A percentile compares a stretch with the other conserved stretches of the same genome.
Conservation (phyloP, 2,113 vertebrate species). For the Stigmatopora argus region DNA sequence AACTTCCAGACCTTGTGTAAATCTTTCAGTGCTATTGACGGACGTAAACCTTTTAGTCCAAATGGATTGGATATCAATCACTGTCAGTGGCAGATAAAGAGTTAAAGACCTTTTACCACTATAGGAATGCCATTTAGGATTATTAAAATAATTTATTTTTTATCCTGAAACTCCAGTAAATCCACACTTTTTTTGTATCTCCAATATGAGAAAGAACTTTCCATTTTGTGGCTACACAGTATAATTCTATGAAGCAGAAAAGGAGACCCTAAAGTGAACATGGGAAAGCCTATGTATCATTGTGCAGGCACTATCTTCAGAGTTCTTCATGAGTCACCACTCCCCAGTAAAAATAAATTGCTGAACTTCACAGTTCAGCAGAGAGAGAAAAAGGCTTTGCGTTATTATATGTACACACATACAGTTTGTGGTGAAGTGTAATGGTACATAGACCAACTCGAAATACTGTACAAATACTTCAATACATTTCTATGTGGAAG, state of each 20-base stretch:
- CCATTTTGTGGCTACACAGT: constrained; percentile 20
- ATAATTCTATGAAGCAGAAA: constrained; percentile 38
- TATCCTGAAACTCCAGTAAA: constrained; percentile 11
- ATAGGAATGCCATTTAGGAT: background rate
- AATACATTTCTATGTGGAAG: background rate
- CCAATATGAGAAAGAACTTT: constrained; percentile 32
- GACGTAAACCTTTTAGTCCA: too few relatives aligned
- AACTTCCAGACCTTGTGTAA: too few relatives aligned
- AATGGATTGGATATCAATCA: too few relatives aligned
- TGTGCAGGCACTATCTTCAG: constrained; percentile 36
- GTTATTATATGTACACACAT: background rate
- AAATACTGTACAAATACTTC: background rate
- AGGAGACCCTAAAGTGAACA: constrained; percentile 55
- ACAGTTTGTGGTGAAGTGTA: background rate
- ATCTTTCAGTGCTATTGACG: too few relatives aligned
- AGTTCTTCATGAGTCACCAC: constrained; percentile 42
- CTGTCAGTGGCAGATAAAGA: background rate
- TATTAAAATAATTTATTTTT: constrained; percentile 1
- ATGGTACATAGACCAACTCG: background rate
- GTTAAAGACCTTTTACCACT: background rate
- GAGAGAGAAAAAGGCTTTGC: constrained; percentile 42
- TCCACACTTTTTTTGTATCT: constrained; percentile 8
- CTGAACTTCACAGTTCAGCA: constrained; percentile 61
- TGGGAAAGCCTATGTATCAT: constrained; percentile 49
- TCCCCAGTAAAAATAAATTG: constrained; percentile 48